Evolutionary conservation across 2,888 invertebrate species (phyloP), one percentile per base, ranked within the genome.

Genomic region (Nomada ruficornis): DNA sequence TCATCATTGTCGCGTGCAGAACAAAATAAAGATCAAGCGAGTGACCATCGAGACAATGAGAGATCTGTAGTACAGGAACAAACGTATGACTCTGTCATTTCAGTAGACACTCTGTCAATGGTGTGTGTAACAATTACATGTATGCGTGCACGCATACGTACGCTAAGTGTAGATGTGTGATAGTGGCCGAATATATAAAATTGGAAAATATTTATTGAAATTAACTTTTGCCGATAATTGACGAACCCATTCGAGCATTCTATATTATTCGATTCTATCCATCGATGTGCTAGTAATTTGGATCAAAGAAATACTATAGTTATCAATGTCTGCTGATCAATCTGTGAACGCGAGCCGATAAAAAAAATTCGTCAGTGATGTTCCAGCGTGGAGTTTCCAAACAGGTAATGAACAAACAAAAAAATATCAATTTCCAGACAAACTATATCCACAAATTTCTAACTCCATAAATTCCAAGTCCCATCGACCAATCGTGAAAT

Each of bases 51-150:
- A 72, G 63, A 75, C 74, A 80, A 75, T 70, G 70, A 81, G 69
- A 74, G 70, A 80, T 80, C 70, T 84, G 62, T 68, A 74, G 69
- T 71, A 59, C 60, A 80, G 73, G 68, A 71, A 69, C 47, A 62
- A 85, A 65, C 18, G 23, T 65, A 64, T 57, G 74, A 64, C 42
- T 62, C 52, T 44, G 68, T 71, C 64, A 73, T 69, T 73, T 73
- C 79, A 81, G 84, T 77, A 86, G 84, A 83, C 87, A 84, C 83
- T 86, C 86, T 83, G 84, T 77, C 77, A 71, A 47, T 18, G 20
- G 20, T 68, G 68, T 68, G 68, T 83, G 67, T 85, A 73, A 81
- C 73, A 83, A 80, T 77, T 57, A 80, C 26, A 20, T 42, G 55
- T 42, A 50, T 59, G n/a, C 52, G 78, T 57, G 60, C 71, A 64